phyloP scores from a whole-genome alignment of 1,140 invertebrate species.

The Cotesia chilonis region DNA sequence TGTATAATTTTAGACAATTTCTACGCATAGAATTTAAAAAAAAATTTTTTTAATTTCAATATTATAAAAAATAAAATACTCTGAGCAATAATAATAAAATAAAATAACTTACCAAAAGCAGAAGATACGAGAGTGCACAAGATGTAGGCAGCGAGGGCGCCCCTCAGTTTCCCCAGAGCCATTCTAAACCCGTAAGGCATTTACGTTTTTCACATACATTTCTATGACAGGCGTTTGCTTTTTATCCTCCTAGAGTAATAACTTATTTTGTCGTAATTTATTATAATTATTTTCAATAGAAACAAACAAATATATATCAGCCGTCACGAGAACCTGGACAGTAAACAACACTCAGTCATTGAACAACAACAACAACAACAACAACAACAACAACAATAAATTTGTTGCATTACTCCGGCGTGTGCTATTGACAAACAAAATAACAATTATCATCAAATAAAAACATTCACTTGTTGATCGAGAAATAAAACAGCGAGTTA shows the following conservation, averaged over 20 bases:
- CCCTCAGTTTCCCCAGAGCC: slow-evolving; percentile 38
- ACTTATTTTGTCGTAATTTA: not conserved
- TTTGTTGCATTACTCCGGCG: slow-evolving; percentile 3
- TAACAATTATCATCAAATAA: not conserved
- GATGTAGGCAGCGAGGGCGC: slow-evolving; percentile 43
- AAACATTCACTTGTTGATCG: not conserved
- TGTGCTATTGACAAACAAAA: not conserved
- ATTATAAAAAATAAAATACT: no score
- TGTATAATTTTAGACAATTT: no score
- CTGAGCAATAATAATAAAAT: not conserved
- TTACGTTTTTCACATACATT: slow-evolving; percentile 36
- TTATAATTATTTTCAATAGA: not conserved
- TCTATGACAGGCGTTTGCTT: slow-evolving; percentile 19
- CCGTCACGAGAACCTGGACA: slow-evolving; percentile 6
- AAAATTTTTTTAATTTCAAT: no score
- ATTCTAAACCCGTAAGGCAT: slow-evolving; percentile 37
- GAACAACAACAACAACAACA: not conserved
- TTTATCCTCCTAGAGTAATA: not conserved
- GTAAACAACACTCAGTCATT: slow-evolving; percentile 25
- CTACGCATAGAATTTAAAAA: no score
- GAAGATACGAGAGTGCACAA: slow-evolving; percentile 40
- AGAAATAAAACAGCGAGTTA: not conserved
- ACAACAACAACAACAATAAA: not conserved
- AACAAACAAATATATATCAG: not conserved
- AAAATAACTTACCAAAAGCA: slow-evolving; percentile 38